These are phyloP conservation scores for Hyperopisus bebe DNA, from an alignment of 2,113 vertebrate species.

Conservation along the genomic window DNA sequence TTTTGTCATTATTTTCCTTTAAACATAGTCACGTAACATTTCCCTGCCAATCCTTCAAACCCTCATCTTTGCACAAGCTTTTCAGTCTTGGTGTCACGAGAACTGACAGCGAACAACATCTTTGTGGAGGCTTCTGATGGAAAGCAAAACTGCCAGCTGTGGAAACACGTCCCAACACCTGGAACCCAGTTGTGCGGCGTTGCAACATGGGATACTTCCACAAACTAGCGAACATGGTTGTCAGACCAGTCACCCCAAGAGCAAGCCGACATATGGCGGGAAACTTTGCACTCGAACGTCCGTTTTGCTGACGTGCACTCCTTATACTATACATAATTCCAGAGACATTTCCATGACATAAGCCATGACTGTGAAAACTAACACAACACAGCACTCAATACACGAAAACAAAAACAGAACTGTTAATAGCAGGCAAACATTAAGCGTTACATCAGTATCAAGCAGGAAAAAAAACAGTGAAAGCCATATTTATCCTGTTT, in stretches of 20 bases:
- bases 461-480: background rate
- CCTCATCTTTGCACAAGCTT: background rate
- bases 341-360: background rate
- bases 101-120: background rate
- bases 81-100: background rate
- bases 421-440: background rate
- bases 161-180: constrained; percentile 1
- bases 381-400: background rate
- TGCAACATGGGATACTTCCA: background rate
- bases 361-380: background rate
- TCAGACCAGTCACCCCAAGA: constrained; percentile 2
- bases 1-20: background rate
- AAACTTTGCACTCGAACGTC: background rate
- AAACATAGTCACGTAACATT: background rate
- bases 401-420: background rate
- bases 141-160: background rate
- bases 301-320: background rate
- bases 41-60: background rate
- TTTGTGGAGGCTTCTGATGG: constrained; percentile 13
- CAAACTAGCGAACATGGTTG: background rate
- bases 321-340: background rate
- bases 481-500: background rate
- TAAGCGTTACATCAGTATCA: background rate
- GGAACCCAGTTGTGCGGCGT: background rate
- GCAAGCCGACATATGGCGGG: background rate